Evolutionary conservation across 2,888 invertebrate genomes (phyloP).

Genomic region (Adelognathus sp.): DNA sequence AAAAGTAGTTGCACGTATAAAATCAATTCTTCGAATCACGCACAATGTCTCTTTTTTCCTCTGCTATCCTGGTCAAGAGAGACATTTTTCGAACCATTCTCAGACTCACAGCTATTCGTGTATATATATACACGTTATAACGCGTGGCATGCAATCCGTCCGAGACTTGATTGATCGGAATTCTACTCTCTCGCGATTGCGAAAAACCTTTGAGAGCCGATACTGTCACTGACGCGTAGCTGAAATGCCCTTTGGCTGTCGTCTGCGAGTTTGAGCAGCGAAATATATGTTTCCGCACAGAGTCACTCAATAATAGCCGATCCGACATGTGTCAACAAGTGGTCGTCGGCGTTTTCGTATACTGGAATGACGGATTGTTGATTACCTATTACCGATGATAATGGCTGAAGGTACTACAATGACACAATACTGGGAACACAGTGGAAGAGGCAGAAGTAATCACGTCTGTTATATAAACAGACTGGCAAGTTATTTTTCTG

Average conservation of each 20-base stretch:
- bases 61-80: neutral
- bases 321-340: neutral
- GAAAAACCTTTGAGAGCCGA: conserved; percentile 25
- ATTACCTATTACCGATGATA: conserved; percentile 25
- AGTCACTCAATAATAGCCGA: neutral
- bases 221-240: neutral
- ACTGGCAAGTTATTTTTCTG: too few relatives aligned
- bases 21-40: neutral
- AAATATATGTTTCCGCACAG: conserved; percentile 2
- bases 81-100: conserved; percentile 26
- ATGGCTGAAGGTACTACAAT: neutral
- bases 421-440: neutral
- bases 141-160: conserved; percentile 38
- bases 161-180: conserved; percentile 46
- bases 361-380: conserved; percentile 12
- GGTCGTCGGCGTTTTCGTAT: neutral
- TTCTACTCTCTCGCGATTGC: conserved; percentile 35
- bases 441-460: neutral
- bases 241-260: conserved; percentile 17
- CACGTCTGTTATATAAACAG: conserved; percentile 15
- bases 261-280: neutral
- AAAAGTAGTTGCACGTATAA: neutral
- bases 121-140: conserved; percentile 10
- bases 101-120: too few relatives aligned
- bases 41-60: neutral